Evolutionary conservation across 2,888 invertebrate genomes (phyloP), one percentile per base, ranked within the genome.

Genomic region (Gandaritis pyraliata): DNA sequence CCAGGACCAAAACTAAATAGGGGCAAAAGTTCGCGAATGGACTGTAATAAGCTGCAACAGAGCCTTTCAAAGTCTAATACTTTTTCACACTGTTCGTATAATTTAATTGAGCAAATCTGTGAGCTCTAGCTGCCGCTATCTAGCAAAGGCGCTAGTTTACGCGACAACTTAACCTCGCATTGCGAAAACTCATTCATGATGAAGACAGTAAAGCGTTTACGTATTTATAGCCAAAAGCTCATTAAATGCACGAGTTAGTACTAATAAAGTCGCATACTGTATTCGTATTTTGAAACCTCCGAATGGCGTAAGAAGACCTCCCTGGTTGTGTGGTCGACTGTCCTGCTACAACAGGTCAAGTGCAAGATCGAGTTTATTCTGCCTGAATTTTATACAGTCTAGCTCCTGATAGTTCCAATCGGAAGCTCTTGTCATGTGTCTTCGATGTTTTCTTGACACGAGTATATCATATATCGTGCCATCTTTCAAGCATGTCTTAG

Each of bases 171-270:
- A 54, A 62, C 58, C 57, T 57, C 58, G 39, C 58, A 53, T 62
- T 62, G 46, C 62, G 58, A 58, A 61, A 62, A 62, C 53, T 62
- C 62, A 62, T 62, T 57, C 57, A 57, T 52, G 57, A 61, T 61
- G 41, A 61, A 56, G 56, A 52, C 61, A 48, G 52, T 61, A 48
- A 52, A 58, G 45, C 49, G 53, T 53, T 49, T 60, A 60, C 54
- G 54, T 45, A 60, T 60, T 54, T 53, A 59, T 43, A 48, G 53
- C 53, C 47, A 23, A 16, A 48, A 49, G 11, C 46, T 49, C 49
- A 60, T 60, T 60, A 60, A 59, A 53, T 23, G 30, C 38, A 29
- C 43, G 45, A 59, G 30, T 59, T 47, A 59, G 48, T 60, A 30
- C 55, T 61, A 51, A 51, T 61, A 56, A 56, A 61, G 30, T 51